These are phyloP conservation scores for Ephialtes manifestator DNA, from an alignment of 2,888 invertebrate species.

Conservation along the genomic window DNA sequence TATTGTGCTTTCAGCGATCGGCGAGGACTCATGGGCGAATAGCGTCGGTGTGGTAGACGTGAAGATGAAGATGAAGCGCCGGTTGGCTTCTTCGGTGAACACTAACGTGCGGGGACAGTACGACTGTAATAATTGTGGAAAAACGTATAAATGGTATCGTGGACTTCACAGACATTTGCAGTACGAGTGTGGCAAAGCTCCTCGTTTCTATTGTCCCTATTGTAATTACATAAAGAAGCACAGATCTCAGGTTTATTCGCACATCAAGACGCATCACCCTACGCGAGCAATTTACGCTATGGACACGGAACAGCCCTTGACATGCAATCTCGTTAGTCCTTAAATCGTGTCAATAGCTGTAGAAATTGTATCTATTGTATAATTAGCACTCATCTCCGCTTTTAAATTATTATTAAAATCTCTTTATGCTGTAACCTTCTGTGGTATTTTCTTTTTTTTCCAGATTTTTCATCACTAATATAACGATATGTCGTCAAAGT, in stretches of 20 bases:
- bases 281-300: slow-evolving; percentile 56
- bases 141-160: slow-evolving; percentile 79
- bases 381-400: neutral
- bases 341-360: slow-evolving; percentile 1
- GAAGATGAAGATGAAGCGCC: slow-evolving; percentile 8
- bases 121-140: slow-evolving; percentile 80
- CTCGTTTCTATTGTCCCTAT: slow-evolving; percentile 73
- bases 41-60: neutral
- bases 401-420: slow-evolving; percentile 8
- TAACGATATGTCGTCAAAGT: slow-evolving; percentile 7
- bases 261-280: slow-evolving; percentile 68
- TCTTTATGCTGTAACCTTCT: neutral
- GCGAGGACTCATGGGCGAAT: slow-evolving; percentile 41
- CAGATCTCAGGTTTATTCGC: slow-evolving; percentile 71
- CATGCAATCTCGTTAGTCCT: neutral
- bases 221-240: slow-evolving; percentile 72
- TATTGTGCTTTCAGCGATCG: slow-evolving; percentile 63
- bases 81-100: slow-evolving; percentile 23
- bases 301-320: slow-evolving; percentile 39
- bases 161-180: slow-evolving; percentile 76
- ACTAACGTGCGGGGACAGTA: slow-evolving; percentile 67
- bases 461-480: neutral
- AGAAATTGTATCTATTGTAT: neutral
- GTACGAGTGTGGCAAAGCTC: slow-evolving; percentile 75
- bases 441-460: neutral